Conservation (phyloP, 2,113 vertebrate genomes). For the Sylvilagus bachmani region DNA sequence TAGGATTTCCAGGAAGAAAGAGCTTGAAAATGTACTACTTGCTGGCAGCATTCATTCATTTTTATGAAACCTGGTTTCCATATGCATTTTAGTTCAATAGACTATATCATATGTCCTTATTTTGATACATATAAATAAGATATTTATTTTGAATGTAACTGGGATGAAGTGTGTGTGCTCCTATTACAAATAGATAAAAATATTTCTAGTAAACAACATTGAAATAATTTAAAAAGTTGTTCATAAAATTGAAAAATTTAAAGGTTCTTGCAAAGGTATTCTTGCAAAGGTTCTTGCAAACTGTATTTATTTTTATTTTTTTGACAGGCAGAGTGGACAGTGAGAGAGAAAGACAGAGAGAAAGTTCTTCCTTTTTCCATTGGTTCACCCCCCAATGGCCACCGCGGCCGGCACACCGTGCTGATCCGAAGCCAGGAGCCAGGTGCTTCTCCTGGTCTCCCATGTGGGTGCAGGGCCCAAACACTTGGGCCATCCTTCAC, state of each 20-base stretch:
- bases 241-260: neutral
- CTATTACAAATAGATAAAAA: neutral
- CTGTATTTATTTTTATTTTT: too few species aligned
- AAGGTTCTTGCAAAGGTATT: neutral
- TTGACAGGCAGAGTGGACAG: too few species aligned
- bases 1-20: neutral
- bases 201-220: neutral
- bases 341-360: too few species aligned
- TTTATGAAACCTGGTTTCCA: conserved; percentile 38
- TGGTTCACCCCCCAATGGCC: too few species aligned
- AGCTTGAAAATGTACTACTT: neutral
- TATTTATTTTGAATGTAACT: neutral
- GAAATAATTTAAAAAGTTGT: neutral
- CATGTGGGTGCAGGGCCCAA: too few species aligned
- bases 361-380: too few species aligned
- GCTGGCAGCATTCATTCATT: conserved; percentile 21
- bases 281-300: too few species aligned
- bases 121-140: conserved; percentile 28
- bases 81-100: neutral
- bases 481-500: too few species aligned
- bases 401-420: too few species aligned
- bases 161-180: neutral
- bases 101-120: neutral
- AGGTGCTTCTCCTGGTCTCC: too few species aligned
- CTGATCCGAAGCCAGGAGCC: too few species aligned